These are phyloP conservation scores for Brachyptera putata DNA, from an alignment of 2,888 invertebrate genomes.

Conservation along the genomic window DNA sequence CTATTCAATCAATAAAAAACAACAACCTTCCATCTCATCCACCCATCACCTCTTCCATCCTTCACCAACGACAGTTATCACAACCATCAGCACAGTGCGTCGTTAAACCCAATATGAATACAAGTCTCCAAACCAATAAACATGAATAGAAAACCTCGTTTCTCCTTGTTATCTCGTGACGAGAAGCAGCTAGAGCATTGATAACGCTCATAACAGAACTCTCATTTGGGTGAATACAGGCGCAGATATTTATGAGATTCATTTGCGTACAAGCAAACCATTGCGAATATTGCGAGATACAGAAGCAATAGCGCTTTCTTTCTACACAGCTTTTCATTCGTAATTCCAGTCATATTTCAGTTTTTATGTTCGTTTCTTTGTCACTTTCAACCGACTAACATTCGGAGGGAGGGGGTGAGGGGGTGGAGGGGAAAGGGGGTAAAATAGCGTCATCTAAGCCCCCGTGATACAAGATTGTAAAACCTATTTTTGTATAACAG, in stretches of 20 bases:
- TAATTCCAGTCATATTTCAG: constrained; percentile 33
- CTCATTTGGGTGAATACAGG: not conserved
- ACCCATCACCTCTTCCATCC: no score
- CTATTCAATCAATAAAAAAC: no score
- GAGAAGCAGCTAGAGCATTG: constrained; percentile 29
- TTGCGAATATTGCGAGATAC: constrained; percentile 16
- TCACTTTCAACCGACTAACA: constrained; percentile 27
- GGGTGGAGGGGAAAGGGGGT: not conserved
- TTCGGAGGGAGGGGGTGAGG: not conserved
- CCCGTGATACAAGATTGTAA: constrained; percentile 9
- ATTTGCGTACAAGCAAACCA: constrained; percentile 32
- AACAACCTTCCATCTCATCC: no score
- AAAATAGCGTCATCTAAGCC: constrained; percentile 18
- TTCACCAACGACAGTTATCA: no score
- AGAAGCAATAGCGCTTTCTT: constrained; percentile 22
- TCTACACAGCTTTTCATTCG: constrained; percentile 27
- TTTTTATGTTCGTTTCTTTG: constrained; percentile 33
- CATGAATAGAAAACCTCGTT: no score
- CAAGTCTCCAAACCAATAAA: no score
- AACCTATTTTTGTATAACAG: constrained; percentile 13
- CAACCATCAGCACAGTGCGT: no score
- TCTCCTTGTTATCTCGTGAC: constrained; percentile 4
- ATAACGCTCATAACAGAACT: constrained; percentile 21
- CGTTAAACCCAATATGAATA: no score
- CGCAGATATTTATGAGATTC: constrained; percentile 31